Conservation (phyloP, 2,797 vertebrate species). For the Acestrorhynchus altus region DNA sequence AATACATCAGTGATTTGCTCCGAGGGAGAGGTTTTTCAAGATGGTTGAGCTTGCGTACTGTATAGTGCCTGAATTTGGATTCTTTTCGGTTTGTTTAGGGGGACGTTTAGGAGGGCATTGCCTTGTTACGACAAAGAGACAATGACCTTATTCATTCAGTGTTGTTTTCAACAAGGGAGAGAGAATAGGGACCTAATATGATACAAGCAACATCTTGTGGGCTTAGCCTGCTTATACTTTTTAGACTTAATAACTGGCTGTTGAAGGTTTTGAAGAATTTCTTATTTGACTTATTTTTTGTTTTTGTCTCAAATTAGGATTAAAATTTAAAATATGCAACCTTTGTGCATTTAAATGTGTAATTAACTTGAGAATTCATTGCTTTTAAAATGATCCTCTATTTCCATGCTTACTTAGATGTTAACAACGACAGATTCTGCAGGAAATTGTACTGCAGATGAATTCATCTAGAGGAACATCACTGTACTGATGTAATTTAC, state of each 20-base stretch:
- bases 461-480: too few species aligned
- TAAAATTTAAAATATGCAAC: neutral
- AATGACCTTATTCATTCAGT: conserved; percentile 50
- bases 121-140: conserved; percentile 43
- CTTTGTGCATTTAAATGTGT: too few species aligned
- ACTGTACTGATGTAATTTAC: too few species aligned
- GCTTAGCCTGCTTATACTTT: conserved; percentile 28
- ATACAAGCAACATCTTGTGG: conserved; percentile 51
- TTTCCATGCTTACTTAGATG: too few species aligned
- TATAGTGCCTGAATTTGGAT: conserved; percentile 64
- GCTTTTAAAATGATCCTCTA: too few species aligned
- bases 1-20: conserved; percentile 81
- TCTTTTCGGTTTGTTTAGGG: conserved; percentile 52
- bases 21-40: conserved; percentile 64
- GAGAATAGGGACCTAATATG: conserved; percentile 47
- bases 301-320: neutral
- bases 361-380: too few species aligned
- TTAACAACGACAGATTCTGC: too few species aligned
- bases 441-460: too few species aligned
- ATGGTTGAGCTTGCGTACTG: conserved; percentile 66
- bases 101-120: conserved; percentile 42
- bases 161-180: conserved; percentile 52
- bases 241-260: conserved; percentile 2
- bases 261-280: conserved; percentile 16
- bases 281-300: neutral